Conservation (phyloP, 30 jellyfish, hydroid and myxozoan species). For the Aurelia sp. region DNA sequence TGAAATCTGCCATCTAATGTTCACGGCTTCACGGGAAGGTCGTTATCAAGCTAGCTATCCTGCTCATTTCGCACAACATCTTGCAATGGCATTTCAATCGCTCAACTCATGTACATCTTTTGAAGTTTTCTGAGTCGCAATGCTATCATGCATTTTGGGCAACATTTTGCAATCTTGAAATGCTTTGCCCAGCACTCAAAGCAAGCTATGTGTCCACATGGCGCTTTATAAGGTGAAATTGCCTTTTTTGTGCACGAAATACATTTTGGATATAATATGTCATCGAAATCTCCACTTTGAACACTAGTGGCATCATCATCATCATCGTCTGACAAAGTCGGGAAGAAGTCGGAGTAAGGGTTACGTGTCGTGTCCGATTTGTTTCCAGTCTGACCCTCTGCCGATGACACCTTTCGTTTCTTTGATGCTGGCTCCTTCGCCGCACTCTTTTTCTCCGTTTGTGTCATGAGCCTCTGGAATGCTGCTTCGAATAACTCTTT, state of each 20-base stretch:
- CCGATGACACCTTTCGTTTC: conserved; percentile 18
- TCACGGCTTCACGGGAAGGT: too few species aligned
- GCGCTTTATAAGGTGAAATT: conserved; percentile 32
- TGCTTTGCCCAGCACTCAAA: conserved; percentile 25
- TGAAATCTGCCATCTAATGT: too few species aligned
- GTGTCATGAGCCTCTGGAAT: conserved; percentile 29
- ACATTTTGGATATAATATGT: background rate
- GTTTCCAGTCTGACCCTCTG: background rate
- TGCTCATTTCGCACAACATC: too few species aligned
- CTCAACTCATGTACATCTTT: conserved; percentile 5
- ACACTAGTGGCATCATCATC: conserved; percentile 2
- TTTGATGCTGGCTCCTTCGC: conserved; percentile 29
- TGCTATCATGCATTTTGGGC: conserved; percentile 33
- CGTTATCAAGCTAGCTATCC: too few species aligned
- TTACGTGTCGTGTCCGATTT: background rate
- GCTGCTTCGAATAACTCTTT: conserved; percentile 52
- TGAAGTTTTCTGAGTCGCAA: conserved; percentile 22
- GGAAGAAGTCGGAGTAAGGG: conserved; percentile 38
- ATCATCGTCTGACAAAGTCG: conserved; percentile 24
- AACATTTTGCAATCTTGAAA: conserved; percentile 8
- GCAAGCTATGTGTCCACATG: conserved; percentile 58
- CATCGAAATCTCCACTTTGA: background rate
- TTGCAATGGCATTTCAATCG: too few species aligned
- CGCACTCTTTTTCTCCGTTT: background rate
- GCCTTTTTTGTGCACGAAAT: conserved; percentile 4